Conservation (phyloP, 2,888 invertebrate species). For the Drosophila rubida region DNA sequence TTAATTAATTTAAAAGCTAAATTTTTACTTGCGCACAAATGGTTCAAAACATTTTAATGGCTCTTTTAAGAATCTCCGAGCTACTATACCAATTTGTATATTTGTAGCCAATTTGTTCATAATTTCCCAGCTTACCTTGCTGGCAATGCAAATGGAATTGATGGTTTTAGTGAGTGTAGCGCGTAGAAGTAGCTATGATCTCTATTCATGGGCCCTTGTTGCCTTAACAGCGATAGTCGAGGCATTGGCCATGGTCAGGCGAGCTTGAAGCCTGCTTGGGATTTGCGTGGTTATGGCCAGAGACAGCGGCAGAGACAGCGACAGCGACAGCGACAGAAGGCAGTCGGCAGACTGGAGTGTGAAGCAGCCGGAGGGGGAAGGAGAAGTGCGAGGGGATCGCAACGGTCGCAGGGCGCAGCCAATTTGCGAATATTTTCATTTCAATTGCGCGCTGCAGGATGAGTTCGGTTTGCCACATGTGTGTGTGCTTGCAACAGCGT, state of each 20-base stretch:
- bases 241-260: conserved; percentile 20
- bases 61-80: too few relatives aligned
- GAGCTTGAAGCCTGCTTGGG: conserved; percentile 36
- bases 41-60: too few relatives aligned
- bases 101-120: background rate
- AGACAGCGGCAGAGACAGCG: conserved; percentile 6
- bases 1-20: too few relatives aligned
- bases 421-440: conserved; percentile 84
- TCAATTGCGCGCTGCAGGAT: conserved; percentile 77
- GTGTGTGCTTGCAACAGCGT: conserved; percentile 1
- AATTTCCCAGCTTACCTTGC: too few relatives aligned
- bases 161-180: background rate
- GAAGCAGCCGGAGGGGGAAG: background rate
- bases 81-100: background rate
- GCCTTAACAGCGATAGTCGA: conserved; percentile 2
- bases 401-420: conserved; percentile 72
- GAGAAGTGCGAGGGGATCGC: conserved; percentile 25
- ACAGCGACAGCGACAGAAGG: background rate
- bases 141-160: background rate
- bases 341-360: background rate
- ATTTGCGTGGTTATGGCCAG: conserved; percentile 47
- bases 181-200: background rate
- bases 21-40: too few relatives aligned
- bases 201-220: background rate
- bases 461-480: conserved; percentile 35